Evolutionary conservation across 2,888 invertebrate species (phyloP).

Genomic region (Nemotelus nigrinus): DNA sequence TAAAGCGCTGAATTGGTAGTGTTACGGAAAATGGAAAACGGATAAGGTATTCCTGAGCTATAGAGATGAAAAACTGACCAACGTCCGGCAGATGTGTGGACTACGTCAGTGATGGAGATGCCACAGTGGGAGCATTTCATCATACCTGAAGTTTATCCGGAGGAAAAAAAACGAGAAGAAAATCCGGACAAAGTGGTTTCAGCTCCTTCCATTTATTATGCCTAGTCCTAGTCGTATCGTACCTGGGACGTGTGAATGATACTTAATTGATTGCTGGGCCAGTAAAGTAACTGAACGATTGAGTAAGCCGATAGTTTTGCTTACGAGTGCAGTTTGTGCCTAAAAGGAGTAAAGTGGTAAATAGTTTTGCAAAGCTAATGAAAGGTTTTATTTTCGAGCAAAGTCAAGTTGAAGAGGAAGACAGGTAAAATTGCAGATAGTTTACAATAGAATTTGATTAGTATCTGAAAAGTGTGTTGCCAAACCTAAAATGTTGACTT

Average conservation of each 20-base stretch:
- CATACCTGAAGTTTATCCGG: background rate
- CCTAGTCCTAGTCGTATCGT: too few species aligned
- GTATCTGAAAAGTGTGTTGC: too few species aligned
- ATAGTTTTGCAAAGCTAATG: background rate
- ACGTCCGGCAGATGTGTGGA: background rate
- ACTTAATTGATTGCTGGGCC: constrained; percentile 22
- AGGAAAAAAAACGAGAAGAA: background rate
- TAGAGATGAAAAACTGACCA: constrained; percentile 5
- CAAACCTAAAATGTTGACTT: too few species aligned
- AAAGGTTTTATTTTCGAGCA: too few species aligned
- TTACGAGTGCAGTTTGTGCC: background rate
- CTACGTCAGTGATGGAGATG: background rate
- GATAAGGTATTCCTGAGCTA: background rate
- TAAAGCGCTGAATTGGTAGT: background rate
- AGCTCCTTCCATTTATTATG: background rate
- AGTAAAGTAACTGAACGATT: background rate
- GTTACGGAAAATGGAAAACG: background rate
- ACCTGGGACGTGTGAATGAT: background rate
- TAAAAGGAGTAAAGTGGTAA: background rate
- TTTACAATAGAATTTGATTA: too few species aligned
- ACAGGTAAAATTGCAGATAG: too few species aligned
- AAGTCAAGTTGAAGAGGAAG: too few species aligned
- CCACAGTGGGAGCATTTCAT: constrained; percentile 8
- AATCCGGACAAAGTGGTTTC: constrained; percentile 33
- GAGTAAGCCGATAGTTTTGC: background rate